phyloP scores from a whole-genome alignment of 92 coral and sea anemone genomes.

The Porites evermanni region DNA sequence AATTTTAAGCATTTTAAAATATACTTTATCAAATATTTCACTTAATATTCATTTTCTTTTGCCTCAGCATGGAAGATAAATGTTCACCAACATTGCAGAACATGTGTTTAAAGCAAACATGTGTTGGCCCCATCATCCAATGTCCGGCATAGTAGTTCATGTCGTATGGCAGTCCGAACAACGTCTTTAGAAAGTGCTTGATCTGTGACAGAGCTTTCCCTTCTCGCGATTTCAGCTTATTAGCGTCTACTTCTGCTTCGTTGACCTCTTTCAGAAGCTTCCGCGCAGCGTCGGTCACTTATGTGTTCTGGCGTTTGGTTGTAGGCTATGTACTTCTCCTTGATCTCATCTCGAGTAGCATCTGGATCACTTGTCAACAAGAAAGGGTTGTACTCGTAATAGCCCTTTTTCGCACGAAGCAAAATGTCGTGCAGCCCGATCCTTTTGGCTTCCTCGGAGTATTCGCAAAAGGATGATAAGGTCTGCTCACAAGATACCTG shows the following conservation, averaged over 20 bases:
- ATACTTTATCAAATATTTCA: no score
- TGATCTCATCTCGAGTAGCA: conserved; percentile 34
- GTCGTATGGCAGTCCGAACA: conserved; percentile 85
- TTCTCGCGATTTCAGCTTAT: conserved; percentile 81
- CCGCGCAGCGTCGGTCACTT: conserved; percentile 75
- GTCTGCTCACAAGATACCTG: neutral
- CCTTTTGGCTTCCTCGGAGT: conserved; percentile 74
- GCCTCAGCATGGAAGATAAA: conserved; percentile 45
- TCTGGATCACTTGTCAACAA: conserved; percentile 60
- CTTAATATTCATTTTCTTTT: no score
- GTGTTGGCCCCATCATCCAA: conserved; percentile 96
- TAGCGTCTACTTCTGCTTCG: conserved; percentile 33
- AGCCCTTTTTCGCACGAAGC: conserved; percentile 55
- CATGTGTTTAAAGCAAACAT: conserved; percentile 81
- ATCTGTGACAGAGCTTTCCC: conserved; percentile 83
- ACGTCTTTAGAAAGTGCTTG: conserved; percentile 74
- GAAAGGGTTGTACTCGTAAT: conserved; percentile 69
- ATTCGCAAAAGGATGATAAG: conserved; percentile 42
- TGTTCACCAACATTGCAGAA: conserved; percentile 62
- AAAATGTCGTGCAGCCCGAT: conserved; percentile 72
- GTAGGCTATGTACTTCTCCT: conserved; percentile 62
- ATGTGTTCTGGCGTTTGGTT: conserved; percentile 75
- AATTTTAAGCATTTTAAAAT: no score
- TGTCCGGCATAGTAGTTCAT: conserved; percentile 91
- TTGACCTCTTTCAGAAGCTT: conserved; percentile 66